phyloP scores from a whole-genome alignment of 2,888 invertebrate species.

The Pasiphila rectangulata region DNA sequence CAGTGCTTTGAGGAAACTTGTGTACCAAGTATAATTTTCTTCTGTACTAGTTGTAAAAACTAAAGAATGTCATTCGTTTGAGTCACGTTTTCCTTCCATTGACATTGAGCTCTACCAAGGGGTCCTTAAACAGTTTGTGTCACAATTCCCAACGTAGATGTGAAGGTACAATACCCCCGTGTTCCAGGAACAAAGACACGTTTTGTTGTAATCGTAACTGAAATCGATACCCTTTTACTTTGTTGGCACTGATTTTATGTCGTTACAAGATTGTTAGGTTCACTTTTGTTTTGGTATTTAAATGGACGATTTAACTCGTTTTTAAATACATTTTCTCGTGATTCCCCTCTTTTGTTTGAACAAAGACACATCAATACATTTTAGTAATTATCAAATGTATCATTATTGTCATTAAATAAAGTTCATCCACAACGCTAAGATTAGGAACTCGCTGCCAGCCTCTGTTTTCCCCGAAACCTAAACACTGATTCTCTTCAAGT shows the following conservation, averaged over 20 bases:
- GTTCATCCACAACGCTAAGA: too few relatives aligned
- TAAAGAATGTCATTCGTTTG: conserved; percentile 49
- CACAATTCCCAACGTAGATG: conserved; percentile 37
- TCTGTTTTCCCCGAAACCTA: too few relatives aligned
- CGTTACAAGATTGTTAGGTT: conserved; percentile 22
- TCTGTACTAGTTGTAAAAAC: too few relatives aligned
- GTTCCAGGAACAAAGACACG: conserved; percentile 33
- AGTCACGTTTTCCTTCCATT: conserved; percentile 57
- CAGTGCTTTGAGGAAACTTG: too few relatives aligned
- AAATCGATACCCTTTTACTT: conserved; percentile 28
- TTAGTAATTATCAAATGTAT: too few relatives aligned
- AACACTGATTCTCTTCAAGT: too few relatives aligned
- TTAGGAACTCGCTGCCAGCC: too few relatives aligned
- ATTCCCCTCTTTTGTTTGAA: not conserved
- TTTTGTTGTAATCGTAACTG: conserved; percentile 33
- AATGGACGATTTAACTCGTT: conserved; percentile 5
- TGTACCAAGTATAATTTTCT: too few relatives aligned
- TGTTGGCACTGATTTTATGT: conserved; percentile 20
- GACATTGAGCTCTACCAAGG: conserved; percentile 52
- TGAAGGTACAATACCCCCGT: conserved; percentile 31
- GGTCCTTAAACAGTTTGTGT: conserved; percentile 43
- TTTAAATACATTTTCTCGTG: conserved; percentile 8
- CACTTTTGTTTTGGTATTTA: conserved; percentile 14
- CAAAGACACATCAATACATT: not conserved
- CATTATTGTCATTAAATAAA: too few relatives aligned